Percentiles rank a stretch among this genome's conserved stretches.
phyloP scores from a whole-genome alignment of 1,140 invertebrate species.

The Listronotus bonariensis region DNA sequence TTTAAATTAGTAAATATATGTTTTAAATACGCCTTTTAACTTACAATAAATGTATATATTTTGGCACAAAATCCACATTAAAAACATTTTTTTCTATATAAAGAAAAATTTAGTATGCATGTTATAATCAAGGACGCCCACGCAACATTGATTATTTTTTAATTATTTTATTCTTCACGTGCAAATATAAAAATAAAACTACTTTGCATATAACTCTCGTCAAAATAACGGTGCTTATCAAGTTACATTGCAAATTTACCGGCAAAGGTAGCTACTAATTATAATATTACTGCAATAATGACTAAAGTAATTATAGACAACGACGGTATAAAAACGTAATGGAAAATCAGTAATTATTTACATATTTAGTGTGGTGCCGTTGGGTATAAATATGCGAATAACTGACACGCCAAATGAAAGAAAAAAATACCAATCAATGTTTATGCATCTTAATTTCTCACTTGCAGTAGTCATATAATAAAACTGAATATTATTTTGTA shows the following conservation, averaged over 20 bases:
- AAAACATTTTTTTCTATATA: too few species aligned
- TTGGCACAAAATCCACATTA: too few species aligned
- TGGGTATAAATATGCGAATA: constrained; percentile 1
- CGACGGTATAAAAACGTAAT: constrained; percentile 8
- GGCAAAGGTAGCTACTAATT: constrained; percentile 16
- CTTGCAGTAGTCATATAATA: too few species aligned
- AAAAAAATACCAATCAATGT: too few species aligned
- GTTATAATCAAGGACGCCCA: background rate
- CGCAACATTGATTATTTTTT: too few species aligned
- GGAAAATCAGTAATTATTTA: constrained; percentile 1
- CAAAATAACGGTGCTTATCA: constrained; percentile 18
- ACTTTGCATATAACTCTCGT: constrained; percentile 18
- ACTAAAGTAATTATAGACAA: constrained; percentile 16
- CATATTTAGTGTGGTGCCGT: background rate
- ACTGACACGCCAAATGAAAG: background rate
- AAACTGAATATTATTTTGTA: too few species aligned
- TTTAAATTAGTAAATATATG: too few species aligned
- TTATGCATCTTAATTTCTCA: too few species aligned
- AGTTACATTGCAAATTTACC: constrained; percentile 7
- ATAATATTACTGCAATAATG: constrained; percentile 22
- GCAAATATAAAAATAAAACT: background rate
- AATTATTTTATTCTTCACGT: too few species aligned
- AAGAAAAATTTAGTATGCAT: background rate
- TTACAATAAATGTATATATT: too few species aligned
- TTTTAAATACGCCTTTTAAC: too few species aligned